phyloP scores from a whole-genome alignment of 2,113 vertebrate genomes.

The Cochlearius cochlearius region DNA sequence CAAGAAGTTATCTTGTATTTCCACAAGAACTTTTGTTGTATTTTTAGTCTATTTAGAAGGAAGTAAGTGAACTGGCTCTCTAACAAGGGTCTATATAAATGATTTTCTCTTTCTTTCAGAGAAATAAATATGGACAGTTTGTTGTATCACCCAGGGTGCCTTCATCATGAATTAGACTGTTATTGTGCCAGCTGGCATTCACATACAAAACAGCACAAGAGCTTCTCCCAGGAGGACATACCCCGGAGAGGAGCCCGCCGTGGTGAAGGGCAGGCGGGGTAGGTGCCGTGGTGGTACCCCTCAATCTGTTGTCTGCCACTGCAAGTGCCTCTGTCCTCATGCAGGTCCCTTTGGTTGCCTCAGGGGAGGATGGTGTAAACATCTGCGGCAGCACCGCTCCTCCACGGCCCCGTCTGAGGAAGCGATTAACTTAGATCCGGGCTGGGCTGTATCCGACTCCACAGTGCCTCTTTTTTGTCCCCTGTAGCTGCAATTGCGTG shows the following conservation, averaged over 20 bases:
- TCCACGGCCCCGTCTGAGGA: not conserved
- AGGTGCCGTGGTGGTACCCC: not conserved
- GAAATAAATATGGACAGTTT: not conserved
- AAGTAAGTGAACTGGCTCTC: not conserved
- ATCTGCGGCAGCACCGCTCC: not conserved
- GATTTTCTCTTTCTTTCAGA: not conserved
- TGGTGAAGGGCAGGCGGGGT: not conserved
- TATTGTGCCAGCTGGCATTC: not conserved
- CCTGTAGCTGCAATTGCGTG: not conserved
- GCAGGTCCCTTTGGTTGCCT: not conserved
- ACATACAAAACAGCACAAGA: not conserved
- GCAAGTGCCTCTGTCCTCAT: not conserved
- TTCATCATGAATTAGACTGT: not conserved
- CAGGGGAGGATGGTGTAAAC: not conserved
- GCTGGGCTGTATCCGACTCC: not conserved
- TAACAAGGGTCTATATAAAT: not conserved
- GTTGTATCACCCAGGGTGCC: not conserved
- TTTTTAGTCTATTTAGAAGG: not conserved
- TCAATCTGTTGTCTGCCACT: fast-evolving
- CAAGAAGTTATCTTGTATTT: not conserved
- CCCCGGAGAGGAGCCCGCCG: not conserved
- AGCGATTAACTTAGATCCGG: not conserved
- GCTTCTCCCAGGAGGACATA: not conserved
- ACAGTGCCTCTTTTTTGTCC: not conserved
- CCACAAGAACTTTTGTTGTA: not conserved